These are phyloP conservation scores for Drosophila orena DNA, from an alignment of 1,140 invertebrate genomes.

Conservation along the genomic window DNA sequence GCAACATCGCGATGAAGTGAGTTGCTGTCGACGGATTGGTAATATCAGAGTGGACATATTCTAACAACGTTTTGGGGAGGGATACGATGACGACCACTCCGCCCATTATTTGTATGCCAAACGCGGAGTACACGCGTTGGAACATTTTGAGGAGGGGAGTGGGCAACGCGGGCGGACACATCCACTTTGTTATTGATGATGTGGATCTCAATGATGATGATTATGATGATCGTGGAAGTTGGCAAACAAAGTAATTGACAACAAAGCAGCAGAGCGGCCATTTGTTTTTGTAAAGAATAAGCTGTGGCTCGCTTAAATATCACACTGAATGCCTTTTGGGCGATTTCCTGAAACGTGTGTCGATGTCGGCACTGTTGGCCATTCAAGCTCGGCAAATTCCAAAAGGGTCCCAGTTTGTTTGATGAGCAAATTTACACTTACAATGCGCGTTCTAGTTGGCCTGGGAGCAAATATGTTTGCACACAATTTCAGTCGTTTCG, in stretches of 20 bases:
- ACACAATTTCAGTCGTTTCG: conserved; percentile 23
- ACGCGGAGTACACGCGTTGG: conserved; percentile 48
- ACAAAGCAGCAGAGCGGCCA: conserved; percentile 44
- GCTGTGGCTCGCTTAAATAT: conserved; percentile 47
- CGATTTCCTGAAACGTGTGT: conserved; percentile 60
- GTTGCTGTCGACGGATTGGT: conserved; percentile 6
- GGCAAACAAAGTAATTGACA: conserved; percentile 59
- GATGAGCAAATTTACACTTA: conserved; percentile 75
- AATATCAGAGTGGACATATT: conserved; percentile 38
- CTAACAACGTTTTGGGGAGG: conserved; percentile 55
- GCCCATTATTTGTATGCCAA: conserved; percentile 71
- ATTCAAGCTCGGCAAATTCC: conserved; percentile 56
- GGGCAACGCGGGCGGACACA: conserved; percentile 34
- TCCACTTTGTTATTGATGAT: conserved; percentile 52
- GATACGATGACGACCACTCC: conserved; percentile 9
- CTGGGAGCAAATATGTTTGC: conserved; percentile 20
- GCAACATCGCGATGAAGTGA: conserved; percentile 13
- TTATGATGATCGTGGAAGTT: conserved; percentile 45
- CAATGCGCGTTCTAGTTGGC: conserved; percentile 58
- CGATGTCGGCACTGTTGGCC: conserved; percentile 13
- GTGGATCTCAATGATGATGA: conserved; percentile 42
- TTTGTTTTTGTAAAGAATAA: conserved; percentile 64
- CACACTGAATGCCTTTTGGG: conserved; percentile 12
- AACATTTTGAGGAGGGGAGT: conserved; percentile 38
- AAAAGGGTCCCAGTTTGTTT: conserved; percentile 55